Base-by-base conservation (phyloP, 2,797 vertebrate genomes). In the Serranus cabrilla region DNA sequence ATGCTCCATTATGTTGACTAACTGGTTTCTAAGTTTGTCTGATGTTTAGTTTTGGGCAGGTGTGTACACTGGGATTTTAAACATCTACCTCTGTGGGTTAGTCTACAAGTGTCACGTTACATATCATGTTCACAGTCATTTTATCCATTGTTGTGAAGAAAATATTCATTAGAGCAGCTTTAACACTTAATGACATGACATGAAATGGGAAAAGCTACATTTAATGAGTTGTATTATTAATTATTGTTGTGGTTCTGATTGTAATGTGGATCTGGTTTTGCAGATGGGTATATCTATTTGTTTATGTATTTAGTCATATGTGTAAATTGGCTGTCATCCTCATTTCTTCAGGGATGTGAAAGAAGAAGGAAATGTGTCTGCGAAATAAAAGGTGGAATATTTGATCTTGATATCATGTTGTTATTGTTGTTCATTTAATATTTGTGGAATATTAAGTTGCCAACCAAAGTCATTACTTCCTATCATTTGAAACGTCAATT, bases 391-490 rank as follows among this genome's bases (percentile, higher is more conserved):
- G 12, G 17, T 40, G 14, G 55, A 64, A 18, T 39, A 3, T 25
- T 50, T 76, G 6, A 65, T 63, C 21, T 21, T 37, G 9, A 51
- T n/a, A 14, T 56, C 2, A 11, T 51, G 11, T n/a, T 62, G 17
- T 62, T 55, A 11, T 62, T 60, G 2, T 47, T 66, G 6, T 39
- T 79, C 7, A 31, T 52, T 67, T 58, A 11, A 34, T 67, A 59
- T 54, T 63, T 55, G 21, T 63, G 16, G 6, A 70, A 73, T 61
- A 68, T 62, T 23, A 16, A 13, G 17, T 61, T 17, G 11, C 2
- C 43, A 63, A 61, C 12, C 11, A 65, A 56, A 61, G 31, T 64
- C 47, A 65, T 65, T 27, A 67, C 46, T 27, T 55, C 34, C n/a
- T 21, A 17, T 65, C 39, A 65, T 57, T 54, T 52, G 12, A 69